Percentiles rank a stretch among this genome's conserved stretches.
phyloP scores from a whole-genome alignment of 2,113 vertebrate species.

The Steatornis caripensis region DNA sequence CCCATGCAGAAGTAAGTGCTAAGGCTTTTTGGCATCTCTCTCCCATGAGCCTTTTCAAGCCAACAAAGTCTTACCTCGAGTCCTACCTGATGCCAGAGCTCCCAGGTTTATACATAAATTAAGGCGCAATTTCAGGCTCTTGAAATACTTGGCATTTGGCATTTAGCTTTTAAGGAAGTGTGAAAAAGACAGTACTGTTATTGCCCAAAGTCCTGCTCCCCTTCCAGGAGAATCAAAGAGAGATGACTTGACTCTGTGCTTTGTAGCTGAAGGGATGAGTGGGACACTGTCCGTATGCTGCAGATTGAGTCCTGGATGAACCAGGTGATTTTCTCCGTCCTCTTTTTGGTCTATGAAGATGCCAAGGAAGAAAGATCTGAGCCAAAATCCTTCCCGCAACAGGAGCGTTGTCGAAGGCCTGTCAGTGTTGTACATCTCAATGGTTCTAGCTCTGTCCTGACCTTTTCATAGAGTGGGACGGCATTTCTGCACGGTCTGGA shows the following conservation, averaged over 20 bases:
- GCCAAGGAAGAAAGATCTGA: background rate
- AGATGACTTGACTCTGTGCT: background rate
- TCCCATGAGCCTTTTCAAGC: background rate
- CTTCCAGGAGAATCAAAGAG: background rate
- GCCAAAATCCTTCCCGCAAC: background rate
- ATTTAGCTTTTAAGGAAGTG: background rate
- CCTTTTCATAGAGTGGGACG: background rate
- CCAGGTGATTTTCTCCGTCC: background rate
- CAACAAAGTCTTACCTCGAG: background rate
- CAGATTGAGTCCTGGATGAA: background rate
- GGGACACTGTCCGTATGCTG: fast-evolving
- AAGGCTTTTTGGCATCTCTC: background rate
- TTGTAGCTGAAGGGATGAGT: background rate
- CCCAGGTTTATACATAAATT: background rate
- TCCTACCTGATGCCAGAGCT: background rate
- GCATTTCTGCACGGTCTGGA: background rate
- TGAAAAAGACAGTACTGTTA: background rate
- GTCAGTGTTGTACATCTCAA: background rate
- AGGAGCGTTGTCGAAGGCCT: background rate
- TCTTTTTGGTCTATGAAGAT: background rate
- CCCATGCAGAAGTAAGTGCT: background rate
- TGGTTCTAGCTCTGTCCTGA: background rate
- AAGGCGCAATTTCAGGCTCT: background rate
- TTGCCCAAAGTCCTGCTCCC: background rate
- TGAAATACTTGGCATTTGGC: slow-evolving; percentile 8